phyloP scores from a whole-genome alignment of 2,888 invertebrate species.

The Heteromurus nitidus region DNA sequence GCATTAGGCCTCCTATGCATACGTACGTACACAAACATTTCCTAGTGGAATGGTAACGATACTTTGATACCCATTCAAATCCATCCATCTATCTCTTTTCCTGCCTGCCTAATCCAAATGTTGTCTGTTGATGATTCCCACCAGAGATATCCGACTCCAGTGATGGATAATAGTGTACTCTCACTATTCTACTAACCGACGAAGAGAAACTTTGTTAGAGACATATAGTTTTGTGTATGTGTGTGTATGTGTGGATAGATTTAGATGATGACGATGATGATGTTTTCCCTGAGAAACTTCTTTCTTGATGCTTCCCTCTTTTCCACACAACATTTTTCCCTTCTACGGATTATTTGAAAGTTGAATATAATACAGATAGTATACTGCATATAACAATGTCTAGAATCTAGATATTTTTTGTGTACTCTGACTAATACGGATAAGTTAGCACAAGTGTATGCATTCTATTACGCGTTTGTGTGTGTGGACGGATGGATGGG shows the following conservation, averaged over 20 bases:
- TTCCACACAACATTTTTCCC: neutral
- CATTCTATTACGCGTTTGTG: constrained; percentile 6
- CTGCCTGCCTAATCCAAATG: neutral
- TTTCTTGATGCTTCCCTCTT: constrained; percentile 12
- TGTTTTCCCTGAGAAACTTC: constrained; percentile 24
- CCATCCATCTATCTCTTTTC: constrained; percentile 34
- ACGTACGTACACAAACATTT: neutral
- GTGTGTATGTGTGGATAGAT: constrained; percentile 16
- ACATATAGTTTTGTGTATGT: too few relatives aligned
- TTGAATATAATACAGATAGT: neutral
- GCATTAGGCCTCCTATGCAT: neutral
- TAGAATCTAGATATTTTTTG: neutral
- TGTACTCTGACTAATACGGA: neutral
- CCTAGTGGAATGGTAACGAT: neutral
- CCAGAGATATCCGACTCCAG: constrained; percentile 6
- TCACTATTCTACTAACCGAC: too few relatives aligned
- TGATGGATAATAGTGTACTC: constrained; percentile 18
- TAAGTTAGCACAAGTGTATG: constrained; percentile 2
- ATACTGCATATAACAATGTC: neutral
- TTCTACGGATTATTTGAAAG: neutral
- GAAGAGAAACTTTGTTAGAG: constrained; percentile 1
- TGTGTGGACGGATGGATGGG: neutral
- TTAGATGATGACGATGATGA: constrained; percentile 30
- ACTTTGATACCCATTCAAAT: constrained; percentile 28
- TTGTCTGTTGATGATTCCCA: constrained; percentile 14